phyloP scores from a whole-genome alignment of 2,888 invertebrate species.

The Tenodera sinensis region DNA sequence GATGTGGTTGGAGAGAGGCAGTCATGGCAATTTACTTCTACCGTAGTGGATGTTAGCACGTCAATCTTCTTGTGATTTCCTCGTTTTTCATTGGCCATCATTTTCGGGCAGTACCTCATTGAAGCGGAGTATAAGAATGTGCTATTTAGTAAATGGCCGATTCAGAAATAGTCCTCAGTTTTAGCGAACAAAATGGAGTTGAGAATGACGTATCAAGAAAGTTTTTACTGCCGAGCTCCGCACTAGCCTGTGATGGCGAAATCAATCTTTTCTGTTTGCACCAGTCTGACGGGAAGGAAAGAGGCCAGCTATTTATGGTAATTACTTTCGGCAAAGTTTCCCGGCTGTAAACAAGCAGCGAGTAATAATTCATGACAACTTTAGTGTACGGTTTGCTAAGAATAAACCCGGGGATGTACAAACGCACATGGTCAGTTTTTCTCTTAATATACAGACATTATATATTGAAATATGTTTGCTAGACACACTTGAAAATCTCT shows the following conservation, averaged over 20 bases:
- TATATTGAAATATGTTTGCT: too few relatives aligned
- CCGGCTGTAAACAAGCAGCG: background rate
- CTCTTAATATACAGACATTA: too few relatives aligned
- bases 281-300: background rate
- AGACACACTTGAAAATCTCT: too few relatives aligned
- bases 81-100: too few relatives aligned
- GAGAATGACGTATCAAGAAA: background rate
- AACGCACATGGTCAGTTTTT: too few relatives aligned
- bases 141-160: background rate
- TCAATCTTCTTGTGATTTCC: too few relatives aligned
- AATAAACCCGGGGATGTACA: too few relatives aligned
- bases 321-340: background rate
- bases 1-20: too few relatives aligned
- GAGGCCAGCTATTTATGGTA: background rate
- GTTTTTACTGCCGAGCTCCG: background rate
- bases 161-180: background rate
- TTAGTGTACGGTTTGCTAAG: background rate
- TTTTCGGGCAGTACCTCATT: too few relatives aligned
- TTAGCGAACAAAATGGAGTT: background rate
- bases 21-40: too few relatives aligned
- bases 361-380: background rate
- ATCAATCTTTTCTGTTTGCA: background rate
- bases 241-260: background rate
- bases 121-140: too few relatives aligned
- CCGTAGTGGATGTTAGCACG: too few relatives aligned